Evolutionary conservation across 2,888 invertebrate genomes (phyloP), one percentile per base, ranked within the genome.

Genomic region (Idaea dimidiata): DNA sequence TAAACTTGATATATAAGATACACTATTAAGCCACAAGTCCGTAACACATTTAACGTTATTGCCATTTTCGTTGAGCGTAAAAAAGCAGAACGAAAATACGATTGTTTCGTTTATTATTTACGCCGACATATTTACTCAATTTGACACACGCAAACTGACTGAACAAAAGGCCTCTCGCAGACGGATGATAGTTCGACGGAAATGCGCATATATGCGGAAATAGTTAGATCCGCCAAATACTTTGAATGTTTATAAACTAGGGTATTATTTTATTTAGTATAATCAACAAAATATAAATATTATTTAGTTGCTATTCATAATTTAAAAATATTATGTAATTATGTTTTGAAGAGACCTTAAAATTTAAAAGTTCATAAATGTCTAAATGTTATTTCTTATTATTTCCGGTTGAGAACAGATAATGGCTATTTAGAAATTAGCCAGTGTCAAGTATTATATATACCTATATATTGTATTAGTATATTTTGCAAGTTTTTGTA

Each of bases 21-120:
- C 62, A 88, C 67, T 63, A 88, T 73, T 87, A 89, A 83, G 75
- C 90, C 85, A 90, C 91, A 91, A 92, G 92, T 92, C 93, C 92
- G 92, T 75, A 89, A 76, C 73, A 86, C 75, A 78, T 77, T 84
- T 59, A 70, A 71, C 74, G 80, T 76, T 79, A 76, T 72, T 78
- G 86, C 84, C 91, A 91, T 92, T 85, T 86, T 86, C 69, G 69
- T 62, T 66, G 64, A 67, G 69, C 72, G 75, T 72, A 79, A 73
- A 77, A 73, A 71, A 67, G 68, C 76, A 83, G 82, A 76, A 73
- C 81, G 84, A 85, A 84, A 77, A 76, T 67, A 70, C 69, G 72
- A 65, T 72, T 69, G 71, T 73, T 70, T 72, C 74, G 71, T 70
- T 64, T 71, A 62, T 68, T 78, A 80, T 67, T 43, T 43, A 43